phyloP scores from a whole-genome alignment of 2,888 invertebrate species.

The Drosophila paucipuncta region DNA sequence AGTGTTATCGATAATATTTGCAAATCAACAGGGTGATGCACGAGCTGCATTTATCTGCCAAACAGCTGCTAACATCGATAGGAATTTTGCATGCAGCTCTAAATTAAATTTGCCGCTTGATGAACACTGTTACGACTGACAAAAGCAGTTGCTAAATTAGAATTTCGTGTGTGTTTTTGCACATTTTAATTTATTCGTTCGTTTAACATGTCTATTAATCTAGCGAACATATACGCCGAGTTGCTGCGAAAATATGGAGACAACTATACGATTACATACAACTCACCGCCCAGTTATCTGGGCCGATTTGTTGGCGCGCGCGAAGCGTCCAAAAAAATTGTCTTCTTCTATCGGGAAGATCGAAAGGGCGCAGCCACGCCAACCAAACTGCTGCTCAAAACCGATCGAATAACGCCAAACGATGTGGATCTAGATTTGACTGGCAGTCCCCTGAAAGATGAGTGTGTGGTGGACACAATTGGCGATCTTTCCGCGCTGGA shows the following conservation, averaged over 20 bases:
- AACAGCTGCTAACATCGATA: conserved; percentile 18
- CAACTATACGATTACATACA: conserved; percentile 69
- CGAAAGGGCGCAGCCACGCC: conserved; percentile 43
- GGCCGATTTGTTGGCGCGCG: conserved; percentile 60
- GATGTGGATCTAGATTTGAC: conserved; percentile 77
- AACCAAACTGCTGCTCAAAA: conserved; percentile 19
- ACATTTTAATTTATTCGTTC: not conserved
- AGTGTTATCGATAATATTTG: conserved; percentile 38
- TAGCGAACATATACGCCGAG: conserved; percentile 82
- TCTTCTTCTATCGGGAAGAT: conserved; percentile 74
- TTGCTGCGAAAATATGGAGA: conserved; percentile 73
- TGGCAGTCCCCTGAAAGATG: conserved; percentile 84
- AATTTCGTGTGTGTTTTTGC: not conserved
- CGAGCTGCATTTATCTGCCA: not conserved
- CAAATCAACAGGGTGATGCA: conserved; percentile 24
- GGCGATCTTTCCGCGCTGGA: conserved; percentile 76
- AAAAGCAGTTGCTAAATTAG: not conserved
- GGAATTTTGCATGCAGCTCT: not conserved
- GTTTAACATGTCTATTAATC: conserved; percentile 68
- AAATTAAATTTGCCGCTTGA: conserved; percentile 13
- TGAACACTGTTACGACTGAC: not conserved
- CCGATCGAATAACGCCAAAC: conserved; percentile 29
- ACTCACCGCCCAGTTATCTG: conserved; percentile 74
- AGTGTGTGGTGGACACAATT: conserved; percentile 81
- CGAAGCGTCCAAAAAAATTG: conserved; percentile 67